These are phyloP conservation scores for Phalacrocorax pelagicus DNA, from an alignment of 2,113 vertebrate genomes.

Conservation along the genomic window DNA sequence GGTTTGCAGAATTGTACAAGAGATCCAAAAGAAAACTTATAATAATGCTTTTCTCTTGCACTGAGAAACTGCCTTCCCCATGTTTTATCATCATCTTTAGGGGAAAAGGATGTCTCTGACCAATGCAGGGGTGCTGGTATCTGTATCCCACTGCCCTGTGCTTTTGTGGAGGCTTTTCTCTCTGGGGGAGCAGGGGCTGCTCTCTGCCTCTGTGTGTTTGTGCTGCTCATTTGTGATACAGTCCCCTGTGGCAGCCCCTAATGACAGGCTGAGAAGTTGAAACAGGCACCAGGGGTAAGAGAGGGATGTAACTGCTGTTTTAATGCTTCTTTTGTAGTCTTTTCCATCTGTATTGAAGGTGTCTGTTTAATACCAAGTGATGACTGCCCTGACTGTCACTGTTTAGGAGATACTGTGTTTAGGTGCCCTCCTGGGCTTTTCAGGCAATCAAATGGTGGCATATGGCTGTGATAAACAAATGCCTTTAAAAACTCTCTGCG, in stretches of 20 bases:
- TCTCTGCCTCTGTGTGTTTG: neutral
- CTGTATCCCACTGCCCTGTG: neutral
- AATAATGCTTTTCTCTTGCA: no score
- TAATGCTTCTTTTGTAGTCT: conserved; percentile 24
- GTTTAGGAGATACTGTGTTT: neutral
- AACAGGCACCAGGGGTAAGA: neutral
- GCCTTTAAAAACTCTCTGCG: neutral
- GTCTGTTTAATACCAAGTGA: neutral
- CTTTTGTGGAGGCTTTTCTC: neutral
- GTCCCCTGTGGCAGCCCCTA: neutral
- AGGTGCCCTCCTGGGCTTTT: conserved; percentile 39
- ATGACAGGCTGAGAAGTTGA: neutral
- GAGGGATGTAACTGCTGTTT: neutral
- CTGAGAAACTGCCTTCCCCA: fast-evolving
- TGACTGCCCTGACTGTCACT: conserved; percentile 9
- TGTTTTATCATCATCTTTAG: neutral
- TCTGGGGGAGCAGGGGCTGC: fast-evolving
- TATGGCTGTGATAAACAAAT: neutral
- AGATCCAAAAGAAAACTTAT: neutral
- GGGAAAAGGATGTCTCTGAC: neutral
- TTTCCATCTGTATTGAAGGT: neutral
- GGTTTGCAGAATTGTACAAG: fast-evolving
- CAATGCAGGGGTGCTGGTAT: neutral
- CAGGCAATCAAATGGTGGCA: neutral
- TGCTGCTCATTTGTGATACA: neutral